These are phyloP conservation scores for Tyria jacobaeae DNA, from an alignment of 2,888 invertebrate species.

Conservation along the genomic window DNA sequence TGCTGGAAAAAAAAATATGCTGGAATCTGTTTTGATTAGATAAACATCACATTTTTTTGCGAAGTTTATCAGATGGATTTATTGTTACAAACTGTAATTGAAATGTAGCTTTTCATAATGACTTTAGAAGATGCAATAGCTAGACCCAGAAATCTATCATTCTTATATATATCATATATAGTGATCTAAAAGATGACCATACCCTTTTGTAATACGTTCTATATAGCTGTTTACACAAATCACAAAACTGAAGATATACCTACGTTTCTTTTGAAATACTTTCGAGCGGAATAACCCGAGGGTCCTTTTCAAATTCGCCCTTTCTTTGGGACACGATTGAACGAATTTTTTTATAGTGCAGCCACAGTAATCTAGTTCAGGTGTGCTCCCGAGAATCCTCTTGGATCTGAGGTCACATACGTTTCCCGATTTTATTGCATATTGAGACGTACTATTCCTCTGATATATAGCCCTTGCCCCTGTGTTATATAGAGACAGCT, in stretches of 20 bases:
- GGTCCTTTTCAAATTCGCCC: conserved; percentile 76
- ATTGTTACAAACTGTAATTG: not conserved
- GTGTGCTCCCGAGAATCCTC: conserved; percentile 80
- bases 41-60: not conserved
- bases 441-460: conserved; percentile 82
- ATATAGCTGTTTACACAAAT: conserved; percentile 67
- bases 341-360: conserved; percentile 76
- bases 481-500: conserved; percentile 67
- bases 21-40: not conserved
- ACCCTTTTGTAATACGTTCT: not conserved
- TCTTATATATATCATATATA: not conserved
- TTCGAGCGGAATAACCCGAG: conserved; percentile 62
- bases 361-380: conserved; percentile 84
- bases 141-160: no score
- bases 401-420: conserved; percentile 78
- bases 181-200: not conserved
- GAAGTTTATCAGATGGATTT: not conserved
- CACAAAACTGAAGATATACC: conserved; percentile 54
- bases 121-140: no score
- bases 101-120: no score
- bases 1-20: conserved; percentile 18
- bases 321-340: conserved; percentile 71
- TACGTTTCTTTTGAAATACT: conserved; percentile 70
- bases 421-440: conserved; percentile 82
- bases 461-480: conserved; percentile 70